Percentiles rank a stretch among this genome's conserved stretches.
Evolutionary conservation across 2,797 vertebrate species (phyloP).

Genomic region (Poeciliopsis paucimaculata): DNA sequence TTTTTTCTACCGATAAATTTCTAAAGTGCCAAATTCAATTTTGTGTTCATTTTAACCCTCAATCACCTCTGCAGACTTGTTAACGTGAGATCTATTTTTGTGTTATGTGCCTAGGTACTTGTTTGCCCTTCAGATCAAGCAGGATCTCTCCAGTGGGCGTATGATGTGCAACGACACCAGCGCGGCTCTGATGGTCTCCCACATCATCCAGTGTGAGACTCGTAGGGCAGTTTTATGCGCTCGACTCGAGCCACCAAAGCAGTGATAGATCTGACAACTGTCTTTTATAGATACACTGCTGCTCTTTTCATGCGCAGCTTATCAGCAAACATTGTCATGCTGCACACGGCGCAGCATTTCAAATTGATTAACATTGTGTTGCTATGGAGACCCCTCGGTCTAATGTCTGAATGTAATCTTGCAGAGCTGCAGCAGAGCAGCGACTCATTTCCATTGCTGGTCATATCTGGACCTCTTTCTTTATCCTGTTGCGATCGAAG

Average conservation of each 20-base stretch:
- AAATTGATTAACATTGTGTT: constrained; percentile 67
- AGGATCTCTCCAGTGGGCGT: constrained; percentile 90
- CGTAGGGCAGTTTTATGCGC: constrained; percentile 21
- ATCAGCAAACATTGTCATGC: constrained; percentile 52
- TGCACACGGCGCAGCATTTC: constrained; percentile 29
- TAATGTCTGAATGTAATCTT: constrained; percentile 40
- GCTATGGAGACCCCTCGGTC: constrained; percentile 72
- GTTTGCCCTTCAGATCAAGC: constrained; percentile 96
- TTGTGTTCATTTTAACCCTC: not conserved
- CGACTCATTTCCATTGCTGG: constrained; percentile 25
- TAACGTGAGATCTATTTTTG: constrained; percentile 29
- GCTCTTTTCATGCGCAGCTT: constrained; percentile 33
- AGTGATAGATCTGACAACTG: constrained; percentile 27
- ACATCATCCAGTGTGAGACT: constrained; percentile 95
- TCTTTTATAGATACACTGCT: constrained; percentile 30
- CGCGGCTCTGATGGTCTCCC: constrained; percentile 92
- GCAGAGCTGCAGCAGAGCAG: constrained; percentile 32
- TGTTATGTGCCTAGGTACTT: constrained; percentile 87
- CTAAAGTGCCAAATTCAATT: not conserved
- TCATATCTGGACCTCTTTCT: constrained; percentile 28
- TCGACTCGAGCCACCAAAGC: constrained; percentile 28
- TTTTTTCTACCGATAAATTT: not conserved
- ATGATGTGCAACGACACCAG: constrained; percentile 94
- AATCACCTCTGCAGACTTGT: not conserved
- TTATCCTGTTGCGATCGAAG: constrained; percentile 22